Conservation (phyloP, 2,113 vertebrate species). For the Oceanites oceanicus region DNA sequence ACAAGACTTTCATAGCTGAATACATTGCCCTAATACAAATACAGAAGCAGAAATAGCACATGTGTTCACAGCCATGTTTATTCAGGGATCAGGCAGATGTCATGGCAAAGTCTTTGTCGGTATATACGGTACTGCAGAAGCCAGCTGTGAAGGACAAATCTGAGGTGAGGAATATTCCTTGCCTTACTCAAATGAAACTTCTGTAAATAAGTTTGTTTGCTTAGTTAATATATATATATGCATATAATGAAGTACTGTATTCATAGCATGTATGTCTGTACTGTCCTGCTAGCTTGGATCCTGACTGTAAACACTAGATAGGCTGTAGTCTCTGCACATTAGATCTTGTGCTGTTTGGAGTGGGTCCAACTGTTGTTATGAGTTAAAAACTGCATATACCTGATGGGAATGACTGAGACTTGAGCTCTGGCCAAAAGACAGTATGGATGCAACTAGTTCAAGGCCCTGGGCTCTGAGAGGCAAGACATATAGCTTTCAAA, state of each 20-base stretch:
- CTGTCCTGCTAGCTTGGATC: background rate
- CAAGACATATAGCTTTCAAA: background rate
- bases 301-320: background rate
- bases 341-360: background rate
- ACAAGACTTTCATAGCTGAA: background rate
- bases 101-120: slow-evolving; percentile 39
- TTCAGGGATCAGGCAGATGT: slow-evolving; percentile 49
- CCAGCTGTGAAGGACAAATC: slow-evolving; percentile 26
- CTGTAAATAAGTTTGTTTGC: slow-evolving; percentile 28
- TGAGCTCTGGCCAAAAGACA: background rate
- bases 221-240: background rate
- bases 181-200: slow-evolving; percentile 5
- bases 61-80: slow-evolving; percentile 33
- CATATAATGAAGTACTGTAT: background rate
- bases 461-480: background rate
- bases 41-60: slow-evolving; percentile 28
- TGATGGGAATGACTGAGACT: background rate
- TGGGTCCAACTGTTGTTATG: background rate
- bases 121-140: background rate
- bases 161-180: background rate
- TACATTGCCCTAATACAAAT: background rate
- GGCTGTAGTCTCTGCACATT: background rate
- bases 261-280: background rate
- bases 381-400: background rate
- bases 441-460: background rate